Base-by-base conservation (phyloP, 2,113 vertebrate species). In the Ictalurus furcatus region DNA sequence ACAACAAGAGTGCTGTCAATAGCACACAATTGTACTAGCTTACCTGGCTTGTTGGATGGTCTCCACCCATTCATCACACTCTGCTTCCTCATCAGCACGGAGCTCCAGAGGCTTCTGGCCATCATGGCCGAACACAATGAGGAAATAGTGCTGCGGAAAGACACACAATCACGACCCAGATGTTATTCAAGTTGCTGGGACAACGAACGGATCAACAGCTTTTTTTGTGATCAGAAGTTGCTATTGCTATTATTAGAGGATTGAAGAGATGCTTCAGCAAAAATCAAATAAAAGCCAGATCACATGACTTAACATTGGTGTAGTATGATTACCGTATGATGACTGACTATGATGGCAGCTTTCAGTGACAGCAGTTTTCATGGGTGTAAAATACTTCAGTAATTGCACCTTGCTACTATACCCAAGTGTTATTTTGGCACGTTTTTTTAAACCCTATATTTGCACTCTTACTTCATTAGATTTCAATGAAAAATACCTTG, bases 61-160 rank as follows among this genome's bases (percentile, higher is more conserved):
- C 89, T 99, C 98, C 94, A 99, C 97, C 98, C 98, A 99, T 93
- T 98, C 97, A 25, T 98, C 97, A 67, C 98, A 98, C 12, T 98
- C 98, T 63, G 69, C 91, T 93, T 99, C 98, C 92, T 99, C 98
- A 13, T 99, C 98, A 1, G 97, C 97, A 83, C 98, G 96, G 90
- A 99, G 96, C 89, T 99, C 98, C 95, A 99, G 95, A 7, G 98
- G 97, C 87, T 99, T 99, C 95, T 99, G 98, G 58, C 97, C 98
- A 90, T 99, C 98, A 3, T 99, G 98, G 76, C 98, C 98, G 88
- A 99, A 99, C 92, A 98, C 95, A 80, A 99, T 96, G 79, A 98
- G 98, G 90, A 99, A 99, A 92, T 98, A 99, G 92, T 97, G 96
- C 98, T 99, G 94, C 17, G 52, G 92, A 92, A 85, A 86, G 74